Evolutionary conservation across 2,797 vertebrate species (phyloP).

Genomic region (Falco cherrug): DNA sequence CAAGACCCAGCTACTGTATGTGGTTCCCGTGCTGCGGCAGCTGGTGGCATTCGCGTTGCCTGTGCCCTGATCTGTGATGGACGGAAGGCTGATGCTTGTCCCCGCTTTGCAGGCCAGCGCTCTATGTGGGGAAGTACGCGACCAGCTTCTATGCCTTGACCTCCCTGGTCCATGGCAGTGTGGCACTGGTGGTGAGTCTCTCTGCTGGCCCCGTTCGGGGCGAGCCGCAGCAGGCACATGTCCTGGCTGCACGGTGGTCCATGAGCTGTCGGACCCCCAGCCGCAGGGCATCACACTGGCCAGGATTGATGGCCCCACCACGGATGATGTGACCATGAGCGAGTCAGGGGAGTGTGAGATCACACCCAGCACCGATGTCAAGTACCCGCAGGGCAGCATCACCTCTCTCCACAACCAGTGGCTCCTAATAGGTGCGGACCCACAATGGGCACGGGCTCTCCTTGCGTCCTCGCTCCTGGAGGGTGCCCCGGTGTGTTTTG

Average conservation of each 20-base stretch:
- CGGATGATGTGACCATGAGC: conserved; percentile 87
- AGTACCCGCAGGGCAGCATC: conserved; percentile 88
- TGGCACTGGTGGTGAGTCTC: conserved; percentile 91
- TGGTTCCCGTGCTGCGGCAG: fast-evolving
- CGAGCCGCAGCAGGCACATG: fast-evolving
- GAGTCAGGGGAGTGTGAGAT: conserved; percentile 88
- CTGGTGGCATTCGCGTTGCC: fast-evolving
- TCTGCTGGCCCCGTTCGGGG: fast-evolving
- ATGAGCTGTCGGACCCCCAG: conserved; percentile 67
- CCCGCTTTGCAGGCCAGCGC: conserved; percentile 81
- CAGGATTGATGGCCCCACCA: conserved; percentile 87
- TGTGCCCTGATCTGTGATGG: fast-evolving
- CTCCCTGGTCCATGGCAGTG: conserved; percentile 89
- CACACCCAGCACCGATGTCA: conserved; percentile 88
- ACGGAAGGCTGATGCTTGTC: not conserved
- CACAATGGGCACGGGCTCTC: fast-evolving
- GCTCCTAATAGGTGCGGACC: conserved; percentile 89
- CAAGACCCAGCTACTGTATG: conserved; percentile 89
- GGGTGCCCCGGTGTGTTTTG: fast-evolving
- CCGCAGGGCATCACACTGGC: conserved; percentile 90
- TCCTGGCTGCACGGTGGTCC: fast-evolving
- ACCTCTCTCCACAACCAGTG: conserved; percentile 87
- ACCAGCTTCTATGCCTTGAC: conserved; percentile 90
- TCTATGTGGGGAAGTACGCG: conserved; percentile 91
- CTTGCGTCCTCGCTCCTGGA: fast-evolving